Percentiles rank a stretch among this genome's conserved stretches.
Conservation (phyloP, 2,797 vertebrate genomes). For the Adrianichthys oophorus region DNA sequence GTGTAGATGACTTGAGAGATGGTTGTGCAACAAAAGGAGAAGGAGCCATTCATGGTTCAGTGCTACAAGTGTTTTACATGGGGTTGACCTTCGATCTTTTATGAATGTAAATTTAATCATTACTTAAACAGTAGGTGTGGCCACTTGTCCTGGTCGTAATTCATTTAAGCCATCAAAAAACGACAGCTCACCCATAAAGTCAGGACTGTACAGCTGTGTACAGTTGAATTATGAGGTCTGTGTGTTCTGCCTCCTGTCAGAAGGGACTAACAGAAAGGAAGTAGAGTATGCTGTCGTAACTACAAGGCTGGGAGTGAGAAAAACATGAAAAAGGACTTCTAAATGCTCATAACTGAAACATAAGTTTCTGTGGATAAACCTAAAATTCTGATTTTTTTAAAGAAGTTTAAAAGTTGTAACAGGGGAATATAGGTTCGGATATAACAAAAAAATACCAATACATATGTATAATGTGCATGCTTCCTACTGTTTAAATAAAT, state of each 20-base stretch:
- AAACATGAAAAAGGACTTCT: too few relatives aligned
- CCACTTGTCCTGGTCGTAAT: not conserved
- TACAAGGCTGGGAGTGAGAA: too few relatives aligned
- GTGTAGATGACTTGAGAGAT: not conserved
- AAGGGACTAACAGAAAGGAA: too few relatives aligned
- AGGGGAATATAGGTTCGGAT: not conserved
- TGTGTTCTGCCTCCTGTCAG: too few relatives aligned
- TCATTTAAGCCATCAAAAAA: not conserved
- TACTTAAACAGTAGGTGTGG: not conserved
- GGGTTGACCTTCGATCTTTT: slow-evolving; percentile 31
- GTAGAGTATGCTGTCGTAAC: not conserved
- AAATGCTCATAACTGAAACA: too few relatives aligned
- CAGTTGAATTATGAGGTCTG: too few relatives aligned
- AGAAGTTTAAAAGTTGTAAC: not conserved
- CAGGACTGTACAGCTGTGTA: too few relatives aligned
- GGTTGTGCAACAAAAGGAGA: slow-evolving; percentile 21
- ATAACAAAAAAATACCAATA: not conserved
- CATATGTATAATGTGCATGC: not conserved
- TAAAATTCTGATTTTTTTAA: not conserved
- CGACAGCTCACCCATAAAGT: slow-evolving; percentile 1
- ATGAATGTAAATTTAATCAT: not conserved
- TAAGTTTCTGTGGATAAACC: too few relatives aligned
- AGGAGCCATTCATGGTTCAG: slow-evolving; percentile 1
- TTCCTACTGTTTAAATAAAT: not conserved
- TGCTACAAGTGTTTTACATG: slow-evolving; percentile 7